Percentiles rank a stretch among this genome's conserved stretches.
Conservation (phyloP, 2,113 vertebrate species). For the Eulemur rufifrons region DNA sequence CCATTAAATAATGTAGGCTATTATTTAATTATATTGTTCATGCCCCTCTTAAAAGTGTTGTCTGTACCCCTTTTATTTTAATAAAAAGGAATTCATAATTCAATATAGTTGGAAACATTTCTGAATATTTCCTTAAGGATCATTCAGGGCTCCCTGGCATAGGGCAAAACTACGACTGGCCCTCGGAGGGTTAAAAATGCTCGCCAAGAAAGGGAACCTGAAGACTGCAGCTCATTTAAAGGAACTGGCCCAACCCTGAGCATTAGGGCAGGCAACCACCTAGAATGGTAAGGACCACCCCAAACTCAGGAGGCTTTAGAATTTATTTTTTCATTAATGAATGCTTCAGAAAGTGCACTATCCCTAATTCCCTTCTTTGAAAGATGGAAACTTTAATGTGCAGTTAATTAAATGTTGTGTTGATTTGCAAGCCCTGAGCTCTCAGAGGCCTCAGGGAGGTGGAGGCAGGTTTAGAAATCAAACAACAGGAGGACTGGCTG, state of each 20-base stretch:
- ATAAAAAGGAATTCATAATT: not conserved
- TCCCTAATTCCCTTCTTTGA: constrained; percentile 70
- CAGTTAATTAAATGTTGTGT: constrained; percentile 78
- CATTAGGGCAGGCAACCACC: not conserved
- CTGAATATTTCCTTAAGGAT: not conserved
- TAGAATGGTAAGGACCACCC: not conserved
- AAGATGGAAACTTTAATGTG: constrained; percentile 72
- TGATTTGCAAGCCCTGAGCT: constrained; percentile 70
- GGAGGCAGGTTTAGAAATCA: constrained; percentile 67
- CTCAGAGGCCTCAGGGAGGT: constrained; percentile 53
- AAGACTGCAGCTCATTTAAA: not conserved
- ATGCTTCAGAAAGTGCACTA: constrained; percentile 37
- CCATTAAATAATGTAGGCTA: not conserved
- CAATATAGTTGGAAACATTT: not conserved
- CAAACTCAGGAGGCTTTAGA: not conserved
- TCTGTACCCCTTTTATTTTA: not conserved
- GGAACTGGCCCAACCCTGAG: not conserved
- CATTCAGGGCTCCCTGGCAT: not conserved
- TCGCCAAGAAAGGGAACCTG: not conserved
- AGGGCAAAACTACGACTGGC: not conserved
- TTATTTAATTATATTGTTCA: not conserved
- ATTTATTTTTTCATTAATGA: constrained; percentile 66
- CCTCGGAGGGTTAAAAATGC: not conserved
- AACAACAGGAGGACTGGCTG: constrained; percentile 47
- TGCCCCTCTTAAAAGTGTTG: not conserved